Base-by-base conservation (phyloP, 1,140 invertebrate species). In the Macrotrachela quadricornifera region DNA sequence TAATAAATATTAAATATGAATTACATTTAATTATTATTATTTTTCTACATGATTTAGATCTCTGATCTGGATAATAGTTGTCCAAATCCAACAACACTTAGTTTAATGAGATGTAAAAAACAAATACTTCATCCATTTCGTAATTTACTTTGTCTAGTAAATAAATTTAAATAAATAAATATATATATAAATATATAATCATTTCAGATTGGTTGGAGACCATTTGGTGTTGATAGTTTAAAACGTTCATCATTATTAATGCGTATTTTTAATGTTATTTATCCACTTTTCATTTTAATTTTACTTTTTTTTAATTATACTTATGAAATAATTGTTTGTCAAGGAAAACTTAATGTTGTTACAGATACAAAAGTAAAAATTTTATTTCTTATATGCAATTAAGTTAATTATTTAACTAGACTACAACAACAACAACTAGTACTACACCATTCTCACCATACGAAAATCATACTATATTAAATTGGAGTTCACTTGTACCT, bases 121-220 rank as follows among this genome's bases (percentile, higher is more conserved):
- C 60, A 62, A 46, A 61, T 66, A 0, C 40, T 67, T 6, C 57
- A 62, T 38, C 63, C 64, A 10, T 67, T 66, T 56, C 62, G 63
- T 59, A 59, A 51, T 46, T 58, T 67, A 3, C 59, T 67, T 13
- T 60, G 61, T 50, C 63, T 67, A 60, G 65, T 67, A 58, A 62
- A 62, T 30, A 8, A 30, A 4, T 30, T 4, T 30, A 4, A 4
- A 4, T 30, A 4, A 30, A 30, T 30, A 30, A 30, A 30, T 30
- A 30, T 2, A 30, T 30, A 4, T 30, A 2, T 30, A 8, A 30
- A 10, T 30, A 4, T 30, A 10, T 40, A 46, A 51, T 49, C 37
- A 36, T 57, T 59, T 46, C 54, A 67, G 65, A 65, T 67, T 59
- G 64, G 64, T 4, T 67, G 65, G 65, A 56, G 64, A 42, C 60